phyloP scores from a whole-genome alignment of 2,888 invertebrate genomes.

The Chelonus formosanus region DNA sequence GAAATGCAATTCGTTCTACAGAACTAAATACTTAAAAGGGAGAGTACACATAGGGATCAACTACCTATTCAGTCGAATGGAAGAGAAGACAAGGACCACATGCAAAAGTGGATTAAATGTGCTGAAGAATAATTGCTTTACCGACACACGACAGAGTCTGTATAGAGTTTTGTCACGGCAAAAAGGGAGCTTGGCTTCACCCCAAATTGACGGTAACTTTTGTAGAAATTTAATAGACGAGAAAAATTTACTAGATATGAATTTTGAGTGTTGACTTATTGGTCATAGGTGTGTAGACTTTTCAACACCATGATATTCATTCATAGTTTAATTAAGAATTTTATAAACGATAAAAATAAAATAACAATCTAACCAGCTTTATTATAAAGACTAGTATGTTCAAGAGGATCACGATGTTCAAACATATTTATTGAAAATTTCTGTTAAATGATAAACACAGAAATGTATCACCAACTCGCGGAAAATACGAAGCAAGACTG shows the following conservation, averaged over 20 bases:
- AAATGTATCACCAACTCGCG: slow-evolving; percentile 33
- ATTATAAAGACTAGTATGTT: slow-evolving; percentile 62
- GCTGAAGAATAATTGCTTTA: slow-evolving; percentile 32
- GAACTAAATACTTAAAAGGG: slow-evolving; percentile 23
- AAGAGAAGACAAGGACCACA: slow-evolving; percentile 15
- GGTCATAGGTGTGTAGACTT: no score
- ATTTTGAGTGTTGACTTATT: not conserved
- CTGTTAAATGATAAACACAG: slow-evolving; percentile 4
- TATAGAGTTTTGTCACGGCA: slow-evolving; percentile 11
- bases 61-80: slow-evolving; percentile 6
- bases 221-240: slow-evolving; percentile 7
- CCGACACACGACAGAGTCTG: slow-evolving; percentile 16
- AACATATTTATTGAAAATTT: slow-evolving; percentile 27
- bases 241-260: slow-evolving; percentile 13
- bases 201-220: slow-evolving; percentile 11
- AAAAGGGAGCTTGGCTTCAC: slow-evolving; percentile 15
- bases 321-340: no score
- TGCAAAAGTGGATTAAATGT: slow-evolving; percentile 32
- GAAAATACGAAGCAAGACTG: slow-evolving; percentile 47
- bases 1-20: slow-evolving; percentile 23
- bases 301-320: no score
- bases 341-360: slow-evolving; percentile 4
- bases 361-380: slow-evolving; percentile 51
- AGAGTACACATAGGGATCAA: not conserved
- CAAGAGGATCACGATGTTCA: slow-evolving; percentile 60